phyloP scores from a whole-genome alignment of 2,888 invertebrate species.

The Drosophila infuscata region DNA sequence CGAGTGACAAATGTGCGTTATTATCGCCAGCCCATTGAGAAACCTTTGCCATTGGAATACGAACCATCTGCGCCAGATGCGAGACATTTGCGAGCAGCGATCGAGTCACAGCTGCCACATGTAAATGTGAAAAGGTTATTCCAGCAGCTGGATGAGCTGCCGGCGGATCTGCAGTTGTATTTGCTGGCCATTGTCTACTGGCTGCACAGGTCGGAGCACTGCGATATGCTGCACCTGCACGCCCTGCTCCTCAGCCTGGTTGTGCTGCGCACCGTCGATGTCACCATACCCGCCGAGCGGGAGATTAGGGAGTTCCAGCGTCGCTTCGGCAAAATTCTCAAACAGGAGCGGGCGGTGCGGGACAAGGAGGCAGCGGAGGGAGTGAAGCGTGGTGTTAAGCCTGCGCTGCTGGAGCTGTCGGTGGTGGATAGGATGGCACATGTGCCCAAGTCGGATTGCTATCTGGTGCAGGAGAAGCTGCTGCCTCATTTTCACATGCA shows the following conservation, averaged over 20 bases:
- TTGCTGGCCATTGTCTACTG: conserved; percentile 83
- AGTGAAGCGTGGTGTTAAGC: conserved; percentile 56
- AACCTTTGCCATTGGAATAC: conserved; percentile 52
- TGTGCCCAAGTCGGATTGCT: conserved; percentile 82
- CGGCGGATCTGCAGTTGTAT: conserved; percentile 79
- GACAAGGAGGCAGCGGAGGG: conserved; percentile 70
- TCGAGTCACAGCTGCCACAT: conserved; percentile 60
- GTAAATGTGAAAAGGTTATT: conserved; percentile 69
- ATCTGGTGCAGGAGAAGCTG: conserved; percentile 79
- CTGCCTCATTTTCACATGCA: conserved; percentile 84
- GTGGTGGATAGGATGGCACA: conserved; percentile 73
- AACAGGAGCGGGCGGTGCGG: conserved; percentile 76
- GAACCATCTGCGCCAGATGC: conserved; percentile 72
- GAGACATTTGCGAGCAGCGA: conserved; percentile 70
- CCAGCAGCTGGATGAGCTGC: conserved; percentile 66
- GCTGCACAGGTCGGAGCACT: conserved; percentile 80
- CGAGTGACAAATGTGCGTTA: conserved; percentile 82
- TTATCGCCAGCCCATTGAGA: conserved; percentile 65
- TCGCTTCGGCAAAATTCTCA: conserved; percentile 79
- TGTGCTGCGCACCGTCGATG: conserved; percentile 80
- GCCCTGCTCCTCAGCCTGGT: conserved; percentile 81
- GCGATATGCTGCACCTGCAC: conserved; percentile 80
- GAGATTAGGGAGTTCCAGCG: conserved; percentile 78
- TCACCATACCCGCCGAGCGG: conserved; percentile 82
- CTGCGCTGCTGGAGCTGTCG: conserved; percentile 58